These are phyloP conservation scores for Heterodera filipjevi DNA, from an alignment of 2,888 invertebrate species.

Conservation along the genomic window DNA sequence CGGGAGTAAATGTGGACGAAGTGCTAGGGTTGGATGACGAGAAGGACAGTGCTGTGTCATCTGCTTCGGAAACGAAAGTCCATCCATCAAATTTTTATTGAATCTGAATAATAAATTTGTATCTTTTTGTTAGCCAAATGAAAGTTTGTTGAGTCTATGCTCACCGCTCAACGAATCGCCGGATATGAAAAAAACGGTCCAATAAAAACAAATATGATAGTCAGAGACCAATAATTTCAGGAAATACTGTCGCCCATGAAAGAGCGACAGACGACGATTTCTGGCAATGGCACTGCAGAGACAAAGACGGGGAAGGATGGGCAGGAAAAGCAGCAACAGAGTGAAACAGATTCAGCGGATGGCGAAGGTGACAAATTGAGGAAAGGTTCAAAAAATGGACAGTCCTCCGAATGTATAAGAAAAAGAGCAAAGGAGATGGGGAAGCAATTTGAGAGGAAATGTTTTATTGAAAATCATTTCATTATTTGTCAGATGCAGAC, in stretches of 20 bases:
- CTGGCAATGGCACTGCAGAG: neutral
- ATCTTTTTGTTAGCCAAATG: neutral
- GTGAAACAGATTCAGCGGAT: constrained; percentile 1
- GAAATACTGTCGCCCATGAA: neutral
- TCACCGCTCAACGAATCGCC: neutral
- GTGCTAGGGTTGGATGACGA: constrained; percentile 32
- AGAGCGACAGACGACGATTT: neutral
- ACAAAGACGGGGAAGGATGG: neutral
- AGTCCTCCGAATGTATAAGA: too few relatives aligned
- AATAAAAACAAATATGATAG: neutral
- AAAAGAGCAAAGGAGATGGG: too few relatives aligned
- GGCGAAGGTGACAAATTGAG: neutral
- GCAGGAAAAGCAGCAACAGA: neutral
- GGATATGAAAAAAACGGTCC: neutral
- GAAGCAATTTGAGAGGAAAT: neutral
- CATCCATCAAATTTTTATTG: too few relatives aligned
- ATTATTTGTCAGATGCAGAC: constrained; percentile 9
- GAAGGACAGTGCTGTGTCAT: constrained; percentile 25
- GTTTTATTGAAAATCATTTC: neutral
- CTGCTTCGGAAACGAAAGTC: constrained; percentile 14
- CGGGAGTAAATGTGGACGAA: constrained; percentile 33
- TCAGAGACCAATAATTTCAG: neutral
- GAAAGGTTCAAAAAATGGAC: neutral
- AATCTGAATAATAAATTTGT: neutral
- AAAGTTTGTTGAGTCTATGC: constrained; percentile 11